A percentile compares a stretch with the other conserved stretches of the same genome.
phyloP scores from a whole-genome alignment of 1,140 invertebrate genomes.

The Ostrea edulis region DNA sequence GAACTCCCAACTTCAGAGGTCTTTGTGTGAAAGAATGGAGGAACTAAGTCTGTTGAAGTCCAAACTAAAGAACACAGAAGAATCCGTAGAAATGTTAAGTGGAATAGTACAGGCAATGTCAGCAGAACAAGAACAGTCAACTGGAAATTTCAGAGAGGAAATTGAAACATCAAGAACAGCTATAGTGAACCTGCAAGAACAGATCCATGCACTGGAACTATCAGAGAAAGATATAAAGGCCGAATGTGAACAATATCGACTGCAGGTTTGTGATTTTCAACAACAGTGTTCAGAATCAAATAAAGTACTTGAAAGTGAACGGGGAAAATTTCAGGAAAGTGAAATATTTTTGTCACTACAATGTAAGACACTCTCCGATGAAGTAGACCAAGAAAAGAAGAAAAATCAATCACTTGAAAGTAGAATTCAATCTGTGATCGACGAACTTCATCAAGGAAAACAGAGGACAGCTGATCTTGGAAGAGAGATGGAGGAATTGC shows the following conservation, averaged over 20 bases:
- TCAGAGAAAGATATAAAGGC: neutral
- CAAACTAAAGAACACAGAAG: neutral
- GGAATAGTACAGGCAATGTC: neutral
- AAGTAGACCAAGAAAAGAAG: neutral
- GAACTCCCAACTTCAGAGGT: neutral
- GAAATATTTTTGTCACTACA: neutral
- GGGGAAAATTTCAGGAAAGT: neutral
- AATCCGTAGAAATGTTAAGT: conserved; percentile 23
- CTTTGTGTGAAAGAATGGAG: neutral
- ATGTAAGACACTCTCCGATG: neutral
- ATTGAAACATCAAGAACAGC: neutral
- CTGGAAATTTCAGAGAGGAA: neutral
- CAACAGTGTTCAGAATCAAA: neutral
- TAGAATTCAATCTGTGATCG: neutral
- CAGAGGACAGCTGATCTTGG: conserved; percentile 30
- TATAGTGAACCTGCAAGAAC: neutral
- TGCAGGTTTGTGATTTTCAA: neutral
- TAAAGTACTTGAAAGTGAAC: neutral
- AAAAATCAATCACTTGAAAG: neutral
- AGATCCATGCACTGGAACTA: neutral
- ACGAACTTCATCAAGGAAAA: neutral
- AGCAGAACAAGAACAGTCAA: neutral
- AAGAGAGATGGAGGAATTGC: conserved; percentile 51
- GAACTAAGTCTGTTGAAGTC: neutral
- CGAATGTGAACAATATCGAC: neutral